Base-by-base conservation (phyloP, 2,797 vertebrate genomes). In the Anguilla anguilla region DNA sequence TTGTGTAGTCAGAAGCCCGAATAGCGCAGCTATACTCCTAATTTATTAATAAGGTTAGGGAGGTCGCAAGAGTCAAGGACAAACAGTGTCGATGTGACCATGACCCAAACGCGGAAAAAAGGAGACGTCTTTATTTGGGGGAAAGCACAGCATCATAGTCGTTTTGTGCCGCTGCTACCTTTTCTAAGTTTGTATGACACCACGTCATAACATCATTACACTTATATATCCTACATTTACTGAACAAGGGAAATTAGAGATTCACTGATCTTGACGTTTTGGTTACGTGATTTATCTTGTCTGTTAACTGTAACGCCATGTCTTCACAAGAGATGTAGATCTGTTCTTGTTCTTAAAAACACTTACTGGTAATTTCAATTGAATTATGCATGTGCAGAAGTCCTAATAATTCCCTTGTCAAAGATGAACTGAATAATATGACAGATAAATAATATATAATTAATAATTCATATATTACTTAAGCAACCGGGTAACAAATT, bases 51-150 rank as follows among this genome's bases (percentile, higher is more conserved):
- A 28, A 46, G 43, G 77, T 81, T 81, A 49, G 19, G 22, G 43
- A 81, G 43, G 82, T 49, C 81, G 22, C 81, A 22, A 11, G 81
- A 49, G 81, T 83, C 82, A 83, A 83, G 82, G 82, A 57, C 82
- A 57, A 83, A 83, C 51, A 83, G 10, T 28, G 19, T 57, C n/a
- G 82, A 53, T 83, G 10, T 55, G 3, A 7, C 79, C 25, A 2
- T 77, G 35, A 77, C 35, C 31, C 31, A 77, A 10, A 46, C 43
- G 43, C 22, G 22, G 35, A 49, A 3, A 49, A 17, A 46, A 79
- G 39, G 31, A 0, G 17, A 43, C 39, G 22, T 67, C 61, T 22
- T 67, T 22, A 25, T n/a, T 35, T n/a, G 9, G 22, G 22, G 61
- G 61, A 67, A n/a, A 67, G 22, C 17, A 2, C 17, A 67, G 5